phyloP scores from a whole-genome alignment of 2,888 invertebrate genomes.

The Pseudoips prasinana region DNA sequence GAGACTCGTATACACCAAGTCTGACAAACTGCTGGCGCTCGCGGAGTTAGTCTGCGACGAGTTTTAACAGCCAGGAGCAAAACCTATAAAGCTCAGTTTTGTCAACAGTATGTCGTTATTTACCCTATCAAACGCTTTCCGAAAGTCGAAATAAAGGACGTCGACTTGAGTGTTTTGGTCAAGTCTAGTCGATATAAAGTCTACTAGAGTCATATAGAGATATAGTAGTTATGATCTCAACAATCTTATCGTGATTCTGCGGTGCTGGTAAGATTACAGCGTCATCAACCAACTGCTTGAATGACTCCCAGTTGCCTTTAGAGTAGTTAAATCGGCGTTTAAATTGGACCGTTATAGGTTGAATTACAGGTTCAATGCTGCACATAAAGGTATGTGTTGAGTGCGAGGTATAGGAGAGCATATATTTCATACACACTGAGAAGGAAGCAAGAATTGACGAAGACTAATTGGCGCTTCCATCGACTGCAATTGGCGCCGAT shows the following conservation, averaged over 20 bases:
- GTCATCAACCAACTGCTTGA: background rate
- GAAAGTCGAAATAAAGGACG: no score
- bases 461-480: slow-evolving; percentile 1
- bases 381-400: slow-evolving; percentile 5
- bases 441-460: background rate
- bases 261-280: background rate
- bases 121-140: no score
- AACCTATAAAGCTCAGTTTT: no score
- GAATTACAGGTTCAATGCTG: background rate
- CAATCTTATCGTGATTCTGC: background rate
- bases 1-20: no score
- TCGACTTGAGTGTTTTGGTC: no score
- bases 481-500: background rate
- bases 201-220: no score
- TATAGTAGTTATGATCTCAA: no score
- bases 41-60: no score
- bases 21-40: no score
- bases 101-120: no score
- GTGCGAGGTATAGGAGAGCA: background rate
- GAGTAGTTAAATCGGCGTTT: slow-evolving; percentile 6
- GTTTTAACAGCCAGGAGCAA: no score
- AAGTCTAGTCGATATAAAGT: no score
- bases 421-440: background rate
- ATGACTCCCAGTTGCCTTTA: slow-evolving; percentile 1
- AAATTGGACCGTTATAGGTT: slow-evolving; percentile 1